A percentile compares a stretch with the other conserved stretches of the same genome.
phyloP scores from a whole-genome alignment of 2,113 vertebrate genomes.

The Mormyrus lacerda region DNA sequence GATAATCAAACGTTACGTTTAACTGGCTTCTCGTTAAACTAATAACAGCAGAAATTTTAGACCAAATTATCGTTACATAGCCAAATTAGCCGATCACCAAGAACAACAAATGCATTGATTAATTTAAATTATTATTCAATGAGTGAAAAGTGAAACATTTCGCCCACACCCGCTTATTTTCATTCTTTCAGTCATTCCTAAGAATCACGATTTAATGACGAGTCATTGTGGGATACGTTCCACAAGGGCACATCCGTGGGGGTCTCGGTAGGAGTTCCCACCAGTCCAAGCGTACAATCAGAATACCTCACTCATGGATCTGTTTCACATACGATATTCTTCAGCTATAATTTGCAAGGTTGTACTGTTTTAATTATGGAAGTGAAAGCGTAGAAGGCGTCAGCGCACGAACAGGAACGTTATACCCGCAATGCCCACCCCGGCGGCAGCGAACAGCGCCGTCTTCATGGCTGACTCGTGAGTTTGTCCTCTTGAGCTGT shows the following conservation, averaged over 20 bases:
- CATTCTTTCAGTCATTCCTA: not conserved
- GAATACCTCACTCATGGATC: not conserved
- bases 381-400: not conserved
- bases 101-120: not conserved
- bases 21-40: not conserved
- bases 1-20: not conserved
- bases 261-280: not conserved
- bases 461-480: constrained; percentile 73
- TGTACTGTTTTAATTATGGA: not conserved
- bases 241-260: not conserved
- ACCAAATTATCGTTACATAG: not conserved
- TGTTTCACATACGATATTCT: not conserved
- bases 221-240: not conserved
- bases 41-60: not conserved
- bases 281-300: not conserved
- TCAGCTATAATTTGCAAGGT: not conserved
- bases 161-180: not conserved
- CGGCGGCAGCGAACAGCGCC: constrained; percentile 73
- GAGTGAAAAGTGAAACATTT: not conserved
- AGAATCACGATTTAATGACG: not conserved
- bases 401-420: constrained; percentile 81
- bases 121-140: not conserved
- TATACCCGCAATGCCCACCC: constrained; percentile 80
- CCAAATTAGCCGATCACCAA: not conserved
- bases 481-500: constrained; percentile 38